Percentiles rank a stretch among this genome's conserved stretches.
These are phyloP conservation scores for Furnarius figulus DNA, from an alignment of 2,113 vertebrate genomes.

Conservation along the genomic window DNA sequence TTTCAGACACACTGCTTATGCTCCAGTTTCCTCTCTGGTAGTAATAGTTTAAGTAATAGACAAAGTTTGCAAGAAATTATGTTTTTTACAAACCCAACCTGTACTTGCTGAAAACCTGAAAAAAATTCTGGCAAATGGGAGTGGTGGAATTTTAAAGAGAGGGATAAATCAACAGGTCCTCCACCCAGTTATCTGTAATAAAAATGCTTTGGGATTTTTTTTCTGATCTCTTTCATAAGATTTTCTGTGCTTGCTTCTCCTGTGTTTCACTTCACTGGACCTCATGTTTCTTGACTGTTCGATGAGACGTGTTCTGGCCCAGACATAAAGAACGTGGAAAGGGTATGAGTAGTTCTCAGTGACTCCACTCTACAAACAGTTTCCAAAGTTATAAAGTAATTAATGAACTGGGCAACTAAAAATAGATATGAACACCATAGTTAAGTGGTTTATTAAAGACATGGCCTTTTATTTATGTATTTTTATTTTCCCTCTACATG, in stretches of 20 bases:
- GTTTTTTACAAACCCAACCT: not conserved
- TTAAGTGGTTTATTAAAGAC: not conserved
- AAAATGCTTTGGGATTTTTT: not conserved
- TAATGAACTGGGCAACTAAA: not conserved
- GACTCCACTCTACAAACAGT: not conserved
- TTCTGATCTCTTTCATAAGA: not conserved
- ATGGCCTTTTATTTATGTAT: not conserved
- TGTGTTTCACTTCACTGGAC: not conserved
- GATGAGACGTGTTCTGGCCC: not conserved
- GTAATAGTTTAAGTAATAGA: not conserved
- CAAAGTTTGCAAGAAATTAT: not conserved
- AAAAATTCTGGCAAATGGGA: not conserved
- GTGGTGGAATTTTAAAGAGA: not conserved
- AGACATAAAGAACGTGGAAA: not conserved
- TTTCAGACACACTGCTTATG: not conserved
- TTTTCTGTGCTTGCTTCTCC: not conserved
- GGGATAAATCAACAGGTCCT: not conserved
- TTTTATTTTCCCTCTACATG: not conserved
- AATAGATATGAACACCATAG: not conserved
- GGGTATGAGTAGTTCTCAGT: not conserved
- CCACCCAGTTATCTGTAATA: not conserved
- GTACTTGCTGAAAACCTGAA: not conserved
- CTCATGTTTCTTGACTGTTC: not conserved
- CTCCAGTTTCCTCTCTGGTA: not conserved
- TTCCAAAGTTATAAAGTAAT: not conserved